phyloP scores from a whole-genome alignment of 2,797 vertebrate genomes.

The Onychomys arenicola region DNA sequence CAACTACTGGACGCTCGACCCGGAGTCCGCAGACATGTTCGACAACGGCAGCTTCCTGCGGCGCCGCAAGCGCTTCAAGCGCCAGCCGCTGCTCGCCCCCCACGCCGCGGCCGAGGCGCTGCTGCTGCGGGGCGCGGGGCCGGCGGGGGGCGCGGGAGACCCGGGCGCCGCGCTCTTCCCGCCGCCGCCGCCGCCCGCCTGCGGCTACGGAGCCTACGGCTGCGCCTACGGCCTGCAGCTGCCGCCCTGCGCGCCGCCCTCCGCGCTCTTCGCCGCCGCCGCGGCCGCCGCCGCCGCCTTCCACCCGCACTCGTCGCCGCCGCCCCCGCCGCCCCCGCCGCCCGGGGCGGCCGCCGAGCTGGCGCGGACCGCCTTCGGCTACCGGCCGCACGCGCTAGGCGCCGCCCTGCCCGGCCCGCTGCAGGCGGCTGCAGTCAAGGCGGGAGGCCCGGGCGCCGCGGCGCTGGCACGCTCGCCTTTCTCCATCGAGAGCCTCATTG shows the following conservation, averaged over 20 bases:
- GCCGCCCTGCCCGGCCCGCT: constrained; percentile 89
- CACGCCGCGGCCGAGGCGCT: constrained; percentile 79
- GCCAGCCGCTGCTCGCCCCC: constrained; percentile 94
- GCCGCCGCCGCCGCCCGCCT: constrained; percentile 88
- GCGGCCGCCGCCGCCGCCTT: constrained; percentile 84
- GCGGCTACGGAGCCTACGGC: constrained; percentile 94
- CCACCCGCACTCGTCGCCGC: constrained; percentile 87
- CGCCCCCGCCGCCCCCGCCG: constrained; percentile 89
- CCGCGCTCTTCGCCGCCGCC: constrained; percentile 94
- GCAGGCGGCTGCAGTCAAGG: constrained; percentile 87
- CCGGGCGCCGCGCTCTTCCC: constrained; percentile 82
- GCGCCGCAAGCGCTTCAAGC: constrained; percentile 95
- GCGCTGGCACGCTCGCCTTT: constrained; percentile 90
- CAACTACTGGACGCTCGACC: constrained; percentile 99
- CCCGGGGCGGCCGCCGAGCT: constrained; percentile 92
- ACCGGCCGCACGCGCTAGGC: constrained; percentile 90
- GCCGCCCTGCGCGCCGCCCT: constrained; percentile 94
- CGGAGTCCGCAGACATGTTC: constrained; percentile 97
- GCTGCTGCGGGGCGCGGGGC: constrained; percentile 71
- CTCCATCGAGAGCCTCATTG: constrained; percentile 98
- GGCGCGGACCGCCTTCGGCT: constrained; percentile 88
- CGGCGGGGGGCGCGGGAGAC: constrained; percentile 45
- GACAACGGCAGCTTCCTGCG: constrained; percentile 97
- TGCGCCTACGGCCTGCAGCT: constrained; percentile 96
- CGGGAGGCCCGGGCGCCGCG: constrained; percentile 75